Evolutionary conservation across 2,797 vertebrate genomes (phyloP).

Genomic region (Salmo trutta): DNA sequence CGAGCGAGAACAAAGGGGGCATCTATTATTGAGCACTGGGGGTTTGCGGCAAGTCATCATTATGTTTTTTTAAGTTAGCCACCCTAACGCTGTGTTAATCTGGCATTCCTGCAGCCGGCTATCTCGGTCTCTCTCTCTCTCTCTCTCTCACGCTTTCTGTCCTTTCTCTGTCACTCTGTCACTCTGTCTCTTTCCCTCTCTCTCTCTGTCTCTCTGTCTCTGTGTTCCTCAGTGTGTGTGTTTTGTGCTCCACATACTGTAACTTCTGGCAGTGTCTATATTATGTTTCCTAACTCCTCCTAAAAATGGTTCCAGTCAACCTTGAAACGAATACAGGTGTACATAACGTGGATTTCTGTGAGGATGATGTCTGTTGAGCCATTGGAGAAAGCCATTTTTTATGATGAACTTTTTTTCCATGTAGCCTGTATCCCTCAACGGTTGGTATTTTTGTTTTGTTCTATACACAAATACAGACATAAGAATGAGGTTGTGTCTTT

Average conservation of each 20-base stretch:
- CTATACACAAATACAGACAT: background rate
- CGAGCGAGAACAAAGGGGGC: slow-evolving; percentile 42
- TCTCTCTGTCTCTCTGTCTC: background rate
- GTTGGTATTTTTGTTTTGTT: background rate
- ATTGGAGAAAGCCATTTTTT: too few relatives aligned
- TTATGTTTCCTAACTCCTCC: background rate
- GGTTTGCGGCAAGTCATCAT: slow-evolving; percentile 42
- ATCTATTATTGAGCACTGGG: slow-evolving; percentile 57
- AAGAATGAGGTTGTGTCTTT: background rate
- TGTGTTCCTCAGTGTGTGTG: background rate
- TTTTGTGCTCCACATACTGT: slow-evolving; percentile 26
- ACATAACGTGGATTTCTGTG: background rate
- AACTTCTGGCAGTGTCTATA: background rate
- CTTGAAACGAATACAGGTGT: background rate
- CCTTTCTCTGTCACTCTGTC: background rate
- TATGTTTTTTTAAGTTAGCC: slow-evolving; percentile 39
- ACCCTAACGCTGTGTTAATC: slow-evolving; percentile 21
- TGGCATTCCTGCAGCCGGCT: slow-evolving; percentile 11
- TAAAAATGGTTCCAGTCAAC: slow-evolving; percentile 18
- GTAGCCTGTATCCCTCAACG: too few relatives aligned
- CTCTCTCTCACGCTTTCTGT: background rate
- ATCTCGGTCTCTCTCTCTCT: slow-evolving; percentile 16
- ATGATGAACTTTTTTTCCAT: slow-evolving; percentile 1
- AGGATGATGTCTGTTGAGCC: background rate
- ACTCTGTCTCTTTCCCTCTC: background rate